A percentile compares a stretch with the other conserved stretches of the same genome.
Evolutionary conservation across 2,797 vertebrate species (phyloP).

Genomic region (Capromys pilorides): DNA sequence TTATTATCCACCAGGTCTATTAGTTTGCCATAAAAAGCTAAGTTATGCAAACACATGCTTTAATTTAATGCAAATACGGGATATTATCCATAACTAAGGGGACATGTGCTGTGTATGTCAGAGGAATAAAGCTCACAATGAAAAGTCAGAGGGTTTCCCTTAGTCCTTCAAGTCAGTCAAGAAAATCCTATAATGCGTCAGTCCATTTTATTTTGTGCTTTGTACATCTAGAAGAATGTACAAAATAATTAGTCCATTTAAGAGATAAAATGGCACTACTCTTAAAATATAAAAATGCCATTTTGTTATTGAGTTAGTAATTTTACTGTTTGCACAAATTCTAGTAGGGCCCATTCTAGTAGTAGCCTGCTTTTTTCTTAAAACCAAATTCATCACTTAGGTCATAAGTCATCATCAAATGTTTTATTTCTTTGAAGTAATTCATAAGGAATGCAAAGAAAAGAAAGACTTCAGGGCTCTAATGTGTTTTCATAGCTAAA

Average conservation of each 20-base stretch:
- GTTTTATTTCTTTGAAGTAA: conserved; percentile 66
- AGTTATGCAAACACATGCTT: neutral
- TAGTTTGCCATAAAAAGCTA: neutral
- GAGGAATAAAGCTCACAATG: conserved; percentile 3
- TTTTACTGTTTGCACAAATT: conserved; percentile 62
- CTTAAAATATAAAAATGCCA: conserved; percentile 34
- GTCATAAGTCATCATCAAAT: conserved; percentile 53
- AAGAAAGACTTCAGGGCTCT: conserved; percentile 76
- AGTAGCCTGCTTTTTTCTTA: conserved; percentile 24
- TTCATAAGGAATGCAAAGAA: conserved; percentile 72
- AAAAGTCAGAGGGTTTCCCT: neutral
- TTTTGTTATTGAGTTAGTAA: conserved; percentile 57
- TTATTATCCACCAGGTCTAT: conserved; percentile 31
- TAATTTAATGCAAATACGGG: neutral
- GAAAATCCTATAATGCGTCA: conserved; percentile 62
- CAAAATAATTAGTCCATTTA: conserved; percentile 47
- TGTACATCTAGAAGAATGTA: conserved; percentile 33
- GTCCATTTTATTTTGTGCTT: conserved; percentile 72
- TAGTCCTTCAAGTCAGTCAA: neutral
- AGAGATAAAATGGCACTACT: conserved; percentile 32
- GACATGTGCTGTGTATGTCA: neutral
- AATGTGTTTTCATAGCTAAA: conserved; percentile 77
- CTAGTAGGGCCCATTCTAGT: neutral
- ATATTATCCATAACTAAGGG: neutral
- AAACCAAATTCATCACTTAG: conserved; percentile 62